Evolutionary conservation across 2,113 vertebrate genomes (phyloP).

Genomic region (Xiphophorus couchianus): DNA sequence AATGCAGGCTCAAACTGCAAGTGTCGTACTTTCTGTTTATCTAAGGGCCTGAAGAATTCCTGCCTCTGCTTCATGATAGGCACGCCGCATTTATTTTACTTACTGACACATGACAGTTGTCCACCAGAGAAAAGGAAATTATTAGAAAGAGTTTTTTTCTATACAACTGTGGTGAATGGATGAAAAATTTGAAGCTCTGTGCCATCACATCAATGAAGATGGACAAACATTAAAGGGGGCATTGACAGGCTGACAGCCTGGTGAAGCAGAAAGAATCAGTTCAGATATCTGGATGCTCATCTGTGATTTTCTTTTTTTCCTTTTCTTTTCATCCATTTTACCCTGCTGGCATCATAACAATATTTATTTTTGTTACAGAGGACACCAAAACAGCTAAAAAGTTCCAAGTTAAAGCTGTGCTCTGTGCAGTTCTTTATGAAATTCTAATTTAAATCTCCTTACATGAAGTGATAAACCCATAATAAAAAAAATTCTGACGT

Average conservation of each 20-base stretch:
- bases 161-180: slow-evolving; percentile 49
- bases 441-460: slow-evolving; percentile 47
- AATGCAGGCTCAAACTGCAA: slow-evolving; percentile 24
- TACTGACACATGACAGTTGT: slow-evolving; percentile 73
- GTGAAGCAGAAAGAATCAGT: slow-evolving; percentile 61
- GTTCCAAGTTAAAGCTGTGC: slow-evolving; percentile 11
- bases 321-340: slow-evolving; percentile 30
- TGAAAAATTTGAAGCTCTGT: slow-evolving; percentile 50
- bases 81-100: slow-evolving; percentile 77
- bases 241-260: slow-evolving; percentile 45
- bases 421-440: slow-evolving; percentile 20
- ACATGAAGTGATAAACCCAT: slow-evolving; percentile 42
- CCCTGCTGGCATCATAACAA: slow-evolving; percentile 1
- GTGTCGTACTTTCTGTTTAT: slow-evolving; percentile 40
- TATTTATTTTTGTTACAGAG: slow-evolving; percentile 11
- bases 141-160: slow-evolving; percentile 65
- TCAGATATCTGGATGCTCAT: slow-evolving; percentile 41
- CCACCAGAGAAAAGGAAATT: slow-evolving; percentile 62
- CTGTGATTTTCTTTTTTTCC: background rate
- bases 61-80: slow-evolving; percentile 54
- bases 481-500: slow-evolving; percentile 51
- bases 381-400: slow-evolving; percentile 10
- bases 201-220: slow-evolving; percentile 66
- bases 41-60: slow-evolving; percentile 52
- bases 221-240: slow-evolving; percentile 65